Evolutionary conservation across 2,113 vertebrate genomes (phyloP), one percentile per base, ranked within the genome.

Genomic region (Hemibagrus wyckioides): DNA sequence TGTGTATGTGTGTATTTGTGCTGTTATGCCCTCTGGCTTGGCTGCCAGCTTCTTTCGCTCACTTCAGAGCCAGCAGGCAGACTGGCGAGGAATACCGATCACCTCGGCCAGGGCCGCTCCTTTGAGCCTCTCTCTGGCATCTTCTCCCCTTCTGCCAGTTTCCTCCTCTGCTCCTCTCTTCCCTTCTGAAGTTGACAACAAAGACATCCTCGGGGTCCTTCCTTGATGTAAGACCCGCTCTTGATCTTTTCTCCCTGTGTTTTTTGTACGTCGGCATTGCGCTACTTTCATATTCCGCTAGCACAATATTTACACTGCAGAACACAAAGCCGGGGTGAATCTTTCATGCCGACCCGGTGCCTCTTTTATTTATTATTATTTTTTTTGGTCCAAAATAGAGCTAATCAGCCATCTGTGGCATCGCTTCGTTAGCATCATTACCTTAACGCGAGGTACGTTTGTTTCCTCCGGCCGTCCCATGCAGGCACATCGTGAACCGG

Each of bases 131-230:
- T 96, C 96, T 97, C 97, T 99, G 98, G 98, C 97, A 99, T 99
- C 98, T 97, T 97, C 97, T 98, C 96, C 97, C 97, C 97, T 98
- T 99, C 97, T 99, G 97, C 98, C 97, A 98, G 98, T 97, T 98
- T 97, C 97, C 97, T 98, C 97, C 97, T 97, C 97, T 97, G 98
- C 97, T 97, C 96, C 97, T 97, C 97, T 98, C 97, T 98, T 98
- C 97, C 97, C 98, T 99, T 99, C 97, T 98, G 98, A 99, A 99
- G 98, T 99, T 99, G 98, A 99, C 98, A 99, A 99, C 98, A 99
- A 99, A 99, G 98, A 99, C 97, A 98, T 99, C 98, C 98, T 99
- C 97, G 95, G 97, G 98, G 98, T 97, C 97, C 96, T 84, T 98
- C 97, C 98, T 99, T 99, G 98, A 99, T 99, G 98, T 99, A 96